phyloP scores from a whole-genome alignment of 2,888 invertebrate species.

The Calliscelio sp. region DNA sequence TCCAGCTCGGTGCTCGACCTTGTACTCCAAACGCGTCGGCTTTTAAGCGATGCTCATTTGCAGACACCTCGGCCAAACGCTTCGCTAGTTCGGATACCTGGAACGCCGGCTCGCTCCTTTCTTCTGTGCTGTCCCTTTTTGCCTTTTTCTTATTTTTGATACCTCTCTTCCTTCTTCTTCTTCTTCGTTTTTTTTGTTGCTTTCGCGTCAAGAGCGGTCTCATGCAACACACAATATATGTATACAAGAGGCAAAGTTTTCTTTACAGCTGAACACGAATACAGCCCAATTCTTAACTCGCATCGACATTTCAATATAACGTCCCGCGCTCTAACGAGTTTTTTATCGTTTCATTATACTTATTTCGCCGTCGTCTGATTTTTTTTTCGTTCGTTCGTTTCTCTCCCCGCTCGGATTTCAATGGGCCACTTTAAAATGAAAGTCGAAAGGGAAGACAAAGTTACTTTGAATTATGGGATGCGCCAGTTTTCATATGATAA shows the following conservation, averaged over 20 bases:
- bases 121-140: neutral
- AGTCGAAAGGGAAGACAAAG: conserved; percentile 66
- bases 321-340: conserved; percentile 70
- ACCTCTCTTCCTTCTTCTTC: conserved; percentile 6
- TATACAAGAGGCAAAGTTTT: conserved; percentile 56
- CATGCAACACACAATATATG: conserved; percentile 50
- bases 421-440: conserved; percentile 63
- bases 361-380: conserved; percentile 50
- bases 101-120: conserved; percentile 45
- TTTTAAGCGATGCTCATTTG: conserved; percentile 76
- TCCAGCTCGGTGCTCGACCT: conserved; percentile 79
- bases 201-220: conserved; percentile 26
- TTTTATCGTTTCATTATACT: conserved; percentile 72
- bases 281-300: conserved; percentile 70
- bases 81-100: conserved; percentile 60
- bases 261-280: conserved; percentile 70
- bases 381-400: neutral
- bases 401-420: conserved; percentile 40
- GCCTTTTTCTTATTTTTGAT: neutral
- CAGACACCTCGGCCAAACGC: conserved; percentile 77
- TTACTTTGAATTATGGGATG: conserved; percentile 60
- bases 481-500: conserved; percentile 68
- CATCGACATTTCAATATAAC: conserved; percentile 74
- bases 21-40: conserved; percentile 59
- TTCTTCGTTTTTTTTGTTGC: neutral